Percentiles rank a stretch among this genome's conserved stretches.
phyloP scores from a whole-genome alignment of 2,797 vertebrate genomes.

The Gadopsis marmoratus region DNA sequence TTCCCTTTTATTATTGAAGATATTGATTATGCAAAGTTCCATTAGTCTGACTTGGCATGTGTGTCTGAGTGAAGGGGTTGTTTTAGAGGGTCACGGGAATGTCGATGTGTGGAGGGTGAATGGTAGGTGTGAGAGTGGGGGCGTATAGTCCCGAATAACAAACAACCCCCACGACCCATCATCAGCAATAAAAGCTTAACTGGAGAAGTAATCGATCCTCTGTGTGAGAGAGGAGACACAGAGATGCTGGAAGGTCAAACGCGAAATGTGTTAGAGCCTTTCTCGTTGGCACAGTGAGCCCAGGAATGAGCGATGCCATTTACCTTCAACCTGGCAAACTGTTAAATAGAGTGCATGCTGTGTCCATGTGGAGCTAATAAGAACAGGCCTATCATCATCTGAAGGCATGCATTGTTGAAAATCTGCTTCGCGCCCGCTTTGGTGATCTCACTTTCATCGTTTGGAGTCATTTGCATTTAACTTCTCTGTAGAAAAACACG shows the following conservation, averaged over 20 bases:
- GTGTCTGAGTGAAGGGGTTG: slow-evolving; percentile 43
- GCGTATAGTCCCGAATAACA: slow-evolving; percentile 50
- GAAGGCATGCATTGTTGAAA: slow-evolving; percentile 3
- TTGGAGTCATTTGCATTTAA: slow-evolving; percentile 4
- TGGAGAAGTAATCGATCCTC: slow-evolving; percentile 68
- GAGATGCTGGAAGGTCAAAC: slow-evolving; percentile 72
- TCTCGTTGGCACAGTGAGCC: slow-evolving; percentile 3
- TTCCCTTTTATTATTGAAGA: slow-evolving; percentile 25
- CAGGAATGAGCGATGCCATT: slow-evolving; percentile 27
- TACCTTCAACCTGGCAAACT: slow-evolving; percentile 23
- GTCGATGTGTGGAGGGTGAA: slow-evolving; percentile 71
- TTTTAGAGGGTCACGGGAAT: slow-evolving; percentile 80
- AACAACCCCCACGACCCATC: slow-evolving; percentile 74
- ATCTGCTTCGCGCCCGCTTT: background rate
- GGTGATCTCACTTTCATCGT: background rate
- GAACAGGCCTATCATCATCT: slow-evolving; percentile 28
- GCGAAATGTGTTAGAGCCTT: slow-evolving; percentile 33
- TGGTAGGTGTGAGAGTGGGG: slow-evolving; percentile 56
- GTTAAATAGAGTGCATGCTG: slow-evolving; percentile 8
- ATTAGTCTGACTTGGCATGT: slow-evolving; percentile 47
- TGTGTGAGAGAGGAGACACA: slow-evolving; percentile 43
- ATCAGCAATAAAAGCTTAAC: slow-evolving; percentile 79
- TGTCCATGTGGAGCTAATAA: slow-evolving; percentile 4
- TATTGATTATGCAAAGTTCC: slow-evolving; percentile 79
- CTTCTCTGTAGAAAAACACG: background rate